Conservation (phyloP, 2,888 invertebrate genomes). For the Ernsta delagoae region DNA sequence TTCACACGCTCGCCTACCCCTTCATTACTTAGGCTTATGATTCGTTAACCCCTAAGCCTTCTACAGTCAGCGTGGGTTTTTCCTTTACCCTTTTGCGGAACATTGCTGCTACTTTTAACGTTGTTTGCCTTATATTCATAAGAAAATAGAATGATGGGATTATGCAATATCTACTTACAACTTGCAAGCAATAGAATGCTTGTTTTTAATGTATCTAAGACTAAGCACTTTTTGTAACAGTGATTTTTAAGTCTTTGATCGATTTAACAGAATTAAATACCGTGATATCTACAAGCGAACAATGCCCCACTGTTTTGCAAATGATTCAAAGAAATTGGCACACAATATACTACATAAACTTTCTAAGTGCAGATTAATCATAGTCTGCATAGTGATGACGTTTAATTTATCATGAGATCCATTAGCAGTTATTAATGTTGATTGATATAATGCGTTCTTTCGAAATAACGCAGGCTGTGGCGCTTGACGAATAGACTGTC, state of each 20-base stretch:
- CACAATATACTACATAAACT: constrained; percentile 9
- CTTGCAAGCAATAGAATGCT: neutral
- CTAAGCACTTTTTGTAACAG: no score
- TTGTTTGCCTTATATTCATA: constrained; percentile 4
- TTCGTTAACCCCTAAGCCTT: constrained; percentile 33
- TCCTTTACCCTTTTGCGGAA: constrained; percentile 10
- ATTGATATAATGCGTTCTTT: constrained; percentile 24
- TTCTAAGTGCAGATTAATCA: constrained; percentile 26
- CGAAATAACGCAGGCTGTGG: constrained; percentile 1
- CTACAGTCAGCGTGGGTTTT: constrained; percentile 10
- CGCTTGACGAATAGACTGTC: constrained; percentile 8
- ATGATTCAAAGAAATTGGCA: constrained; percentile 6
- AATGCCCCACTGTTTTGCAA: constrained; percentile 13
- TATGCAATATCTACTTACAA: neutral
- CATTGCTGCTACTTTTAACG: neutral
- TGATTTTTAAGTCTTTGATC: no score
- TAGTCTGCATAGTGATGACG: constrained; percentile 30
- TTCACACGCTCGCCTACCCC: constrained; percentile 43
- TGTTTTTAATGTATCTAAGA: neutral
- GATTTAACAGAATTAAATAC: no score
- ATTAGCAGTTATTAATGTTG: constrained; percentile 31
- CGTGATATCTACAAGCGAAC: no score
- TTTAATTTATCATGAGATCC: constrained; percentile 27
- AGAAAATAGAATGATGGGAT: neutral
- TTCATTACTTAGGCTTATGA: constrained; percentile 35